These are phyloP conservation scores for Acropternis orthonyx DNA, from an alignment of 2,797 vertebrate species.

Conservation along the genomic window DNA sequence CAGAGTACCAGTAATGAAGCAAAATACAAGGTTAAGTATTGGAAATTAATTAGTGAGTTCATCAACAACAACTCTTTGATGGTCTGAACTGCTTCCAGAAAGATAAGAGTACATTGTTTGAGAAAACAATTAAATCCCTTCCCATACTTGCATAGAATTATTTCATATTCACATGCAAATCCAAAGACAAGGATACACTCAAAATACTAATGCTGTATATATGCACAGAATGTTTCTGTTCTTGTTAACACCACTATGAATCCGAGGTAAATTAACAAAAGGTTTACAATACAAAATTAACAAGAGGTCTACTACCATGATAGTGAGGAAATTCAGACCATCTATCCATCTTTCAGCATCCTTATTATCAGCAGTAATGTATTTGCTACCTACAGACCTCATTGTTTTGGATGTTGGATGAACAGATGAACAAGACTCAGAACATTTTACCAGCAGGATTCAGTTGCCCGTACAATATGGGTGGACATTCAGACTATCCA, in stretches of 20 bases:
- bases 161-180: constrained; percentile 81
- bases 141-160: constrained; percentile 75
- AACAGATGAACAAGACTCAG: not conserved
- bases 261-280: not conserved
- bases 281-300: not conserved
- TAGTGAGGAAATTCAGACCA: not conserved
- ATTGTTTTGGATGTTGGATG: not conserved
- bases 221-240: not conserved
- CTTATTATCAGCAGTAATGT: not conserved
- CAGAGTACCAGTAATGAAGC: constrained; percentile 61
- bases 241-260: not conserved
- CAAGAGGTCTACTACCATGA: not conserved
- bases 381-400: not conserved
- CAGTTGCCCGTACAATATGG: not conserved
- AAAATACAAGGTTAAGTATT: constrained; percentile 75
- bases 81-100: constrained; percentile 77
- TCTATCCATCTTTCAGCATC: not conserved
- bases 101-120: constrained; percentile 82
- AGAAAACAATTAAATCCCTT: constrained; percentile 78
- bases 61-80: constrained; percentile 77
- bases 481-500: not conserved
- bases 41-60: constrained; percentile 80
- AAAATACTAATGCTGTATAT: constrained; percentile 58
- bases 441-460: not conserved
- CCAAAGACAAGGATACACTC: constrained; percentile 49